Base-by-base conservation (phyloP, 2,113 vertebrate species). In the Sturnus vulgaris region DNA sequence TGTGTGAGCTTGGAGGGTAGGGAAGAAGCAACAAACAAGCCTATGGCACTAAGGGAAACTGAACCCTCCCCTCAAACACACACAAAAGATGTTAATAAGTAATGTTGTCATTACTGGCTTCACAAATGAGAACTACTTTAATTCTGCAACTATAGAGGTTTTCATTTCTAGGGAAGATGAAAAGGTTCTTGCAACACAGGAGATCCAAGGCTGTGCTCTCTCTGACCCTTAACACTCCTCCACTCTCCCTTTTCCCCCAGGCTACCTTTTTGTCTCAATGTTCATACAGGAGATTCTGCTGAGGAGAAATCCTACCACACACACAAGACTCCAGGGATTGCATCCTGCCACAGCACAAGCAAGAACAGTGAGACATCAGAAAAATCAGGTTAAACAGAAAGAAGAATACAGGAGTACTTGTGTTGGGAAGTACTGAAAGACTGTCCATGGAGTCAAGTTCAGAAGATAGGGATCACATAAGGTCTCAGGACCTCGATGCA, bases 381-480 rank as follows among this genome's bases (percentile, higher is more conserved):
- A 55, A 55, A 33, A 40, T 25, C 11, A 60, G 16, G 37, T 49
- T 49, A 70, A 69, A n/a, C 16, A 37, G 25, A 42, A 21, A 2
- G 16, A 60, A 42, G 69, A 83, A 84, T 17, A 57, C n/a, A 25
- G 31, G 35, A 66, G 7, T 33, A 33, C 23, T 81, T 14, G 23
- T 20, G 9, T 15, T 40, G 63, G 31, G 28, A 86, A 50, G 28
- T 20, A 78, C 56, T 82, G 35, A 80, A 70, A 63, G 17, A 49
- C 56, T 30, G 7, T 59, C 11, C 0, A 3, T 47, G 61, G 4
- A 61, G 8, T 27, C 49, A 71, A 66, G 52, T 52, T 35, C 60
- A 53, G 1, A 31, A 82, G 8, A 61, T 0, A 1, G 7, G 4
- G 14, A 19, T 8, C 10, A 4, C 10, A 4, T 19, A 50, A 40